Evolutionary conservation across 2,888 invertebrate species (phyloP), one percentile per base, ranked within the genome.

Genomic region (Pseudeuparius sepicola): DNA sequence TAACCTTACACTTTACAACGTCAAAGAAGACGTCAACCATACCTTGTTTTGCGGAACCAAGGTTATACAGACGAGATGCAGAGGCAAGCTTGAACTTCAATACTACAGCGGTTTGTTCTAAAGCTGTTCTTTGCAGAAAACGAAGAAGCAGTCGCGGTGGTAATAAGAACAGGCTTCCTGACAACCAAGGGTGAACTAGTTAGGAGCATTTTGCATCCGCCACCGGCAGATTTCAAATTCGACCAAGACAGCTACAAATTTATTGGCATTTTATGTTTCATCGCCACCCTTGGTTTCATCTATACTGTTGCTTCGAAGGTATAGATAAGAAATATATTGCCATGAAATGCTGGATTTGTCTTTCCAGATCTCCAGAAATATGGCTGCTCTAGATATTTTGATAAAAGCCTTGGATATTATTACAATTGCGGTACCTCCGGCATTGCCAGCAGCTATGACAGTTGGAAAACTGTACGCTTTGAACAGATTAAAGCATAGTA

Each of bases 171-270:
- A 0, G 87, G 94, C 0, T 94, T 88, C 65, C 75, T 78, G 50
- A 96, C 96, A 0, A 81, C 87, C 39, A 98, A 98, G 59, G 87
- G 85, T 0, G 56, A 60, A 44, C 64, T 96, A 4, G 88, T 96
- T 2, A 74, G 93, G 12, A 89, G 93, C 15, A 96, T 96, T 45
- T 67, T 96, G 50, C 94, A 89, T 60, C 96, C 96, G 1, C 89
- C 90, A 20, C 94, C 94, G 0, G 86, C 92, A 0, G 94, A 93
- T 61, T 94, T 93, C 66, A 90, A 92, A 63, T 94, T 96, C 59
- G 90, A 94, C 56, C 75, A 81, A 27, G 94, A 96, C 60, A 89
- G 92, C 0, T 88, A 88, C 64, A 86, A 84, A 58, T 93, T 90
- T 58, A 84, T 94, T 34, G 71, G 76, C 38, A 75, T 88, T 15